Percentiles rank a stretch among this genome's conserved stretches.
Conservation (phyloP, 2,888 invertebrate species). For the Ischnus inquisitorius region DNA sequence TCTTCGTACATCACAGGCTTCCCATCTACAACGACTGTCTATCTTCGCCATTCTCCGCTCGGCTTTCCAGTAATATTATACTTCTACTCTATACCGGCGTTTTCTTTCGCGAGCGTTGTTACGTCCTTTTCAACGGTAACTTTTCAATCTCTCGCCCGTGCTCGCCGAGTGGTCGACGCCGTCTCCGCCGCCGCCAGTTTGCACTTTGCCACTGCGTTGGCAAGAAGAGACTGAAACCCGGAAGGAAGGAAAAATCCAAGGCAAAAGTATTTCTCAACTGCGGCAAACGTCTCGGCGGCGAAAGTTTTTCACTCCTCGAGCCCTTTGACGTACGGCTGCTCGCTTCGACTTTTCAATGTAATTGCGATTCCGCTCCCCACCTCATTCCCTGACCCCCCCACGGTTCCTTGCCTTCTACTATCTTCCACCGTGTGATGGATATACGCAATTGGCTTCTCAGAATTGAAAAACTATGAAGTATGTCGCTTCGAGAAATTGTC, state of each 20-base stretch:
- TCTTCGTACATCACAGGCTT: neutral
- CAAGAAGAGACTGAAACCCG: constrained; percentile 37
- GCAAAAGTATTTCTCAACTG: constrained; percentile 61
- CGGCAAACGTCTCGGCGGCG: constrained; percentile 62
- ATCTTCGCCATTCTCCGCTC: neutral
- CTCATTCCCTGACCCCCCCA: neutral
- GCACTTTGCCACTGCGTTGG: constrained; percentile 60
- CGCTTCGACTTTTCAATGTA: constrained; percentile 69
- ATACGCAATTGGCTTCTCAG: constrained; percentile 61
- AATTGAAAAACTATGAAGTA: constrained; percentile 63
- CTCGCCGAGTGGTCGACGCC: constrained; percentile 43
- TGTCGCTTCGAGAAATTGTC: constrained; percentile 39
- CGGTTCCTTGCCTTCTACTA: neutral
- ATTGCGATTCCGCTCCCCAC: constrained; percentile 56
- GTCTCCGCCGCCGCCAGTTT: constrained; percentile 56
- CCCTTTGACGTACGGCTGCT: constrained; percentile 67
- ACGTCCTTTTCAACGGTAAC: constrained; percentile 62
- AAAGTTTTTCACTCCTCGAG: constrained; percentile 65
- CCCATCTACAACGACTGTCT: neutral
- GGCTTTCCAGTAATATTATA: constrained; percentile 20
- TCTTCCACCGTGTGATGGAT: constrained; percentile 35
- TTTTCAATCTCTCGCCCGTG: constrained; percentile 57
- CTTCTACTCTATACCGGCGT: neutral
- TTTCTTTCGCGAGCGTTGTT: constrained; percentile 48
- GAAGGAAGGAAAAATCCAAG: constrained; percentile 15